These are phyloP conservation scores for Scolopax mira DNA, from an alignment of 2,113 vertebrate genomes.

Conservation along the genomic window DNA sequence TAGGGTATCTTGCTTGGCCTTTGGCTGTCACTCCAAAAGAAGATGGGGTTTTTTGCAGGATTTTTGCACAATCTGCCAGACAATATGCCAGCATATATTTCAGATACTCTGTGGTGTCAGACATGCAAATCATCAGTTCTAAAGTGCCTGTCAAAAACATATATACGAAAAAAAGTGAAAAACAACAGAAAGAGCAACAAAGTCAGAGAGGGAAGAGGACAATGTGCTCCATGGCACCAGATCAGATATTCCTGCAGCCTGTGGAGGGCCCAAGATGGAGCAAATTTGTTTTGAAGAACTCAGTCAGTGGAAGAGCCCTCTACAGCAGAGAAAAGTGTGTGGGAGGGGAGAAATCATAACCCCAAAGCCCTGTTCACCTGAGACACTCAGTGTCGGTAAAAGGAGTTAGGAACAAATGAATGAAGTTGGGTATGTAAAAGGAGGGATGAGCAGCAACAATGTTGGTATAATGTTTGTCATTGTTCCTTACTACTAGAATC, in stretches of 20 bases:
- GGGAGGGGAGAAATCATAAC: not conserved
- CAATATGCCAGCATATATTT: not conserved
- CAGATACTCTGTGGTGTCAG: not conserved
- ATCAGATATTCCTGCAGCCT: not conserved
- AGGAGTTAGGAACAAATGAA: not conserved
- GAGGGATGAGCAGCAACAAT: not conserved
- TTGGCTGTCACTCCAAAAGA: not conserved
- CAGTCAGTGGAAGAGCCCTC: not conserved
- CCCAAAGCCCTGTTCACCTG: accelerated
- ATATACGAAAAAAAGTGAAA: not conserved
- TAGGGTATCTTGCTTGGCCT: not conserved
- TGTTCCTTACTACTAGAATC: not conserved
- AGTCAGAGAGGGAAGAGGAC: not conserved
- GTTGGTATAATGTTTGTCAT: not conserved
- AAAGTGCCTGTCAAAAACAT: not conserved
- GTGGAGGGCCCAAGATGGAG: accelerated
- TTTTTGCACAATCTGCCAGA: not conserved
- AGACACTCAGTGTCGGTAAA: not conserved
- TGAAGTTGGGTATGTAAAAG: not conserved
- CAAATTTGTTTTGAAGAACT: not conserved
- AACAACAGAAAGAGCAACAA: not conserved
- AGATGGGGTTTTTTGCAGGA: not conserved
- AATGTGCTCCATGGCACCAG: not conserved
- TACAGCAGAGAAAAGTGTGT: not conserved
- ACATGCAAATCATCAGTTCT: not conserved